Conservation (phyloP, 2,113 vertebrate genomes). For the Varanus komodoensis region DNA sequence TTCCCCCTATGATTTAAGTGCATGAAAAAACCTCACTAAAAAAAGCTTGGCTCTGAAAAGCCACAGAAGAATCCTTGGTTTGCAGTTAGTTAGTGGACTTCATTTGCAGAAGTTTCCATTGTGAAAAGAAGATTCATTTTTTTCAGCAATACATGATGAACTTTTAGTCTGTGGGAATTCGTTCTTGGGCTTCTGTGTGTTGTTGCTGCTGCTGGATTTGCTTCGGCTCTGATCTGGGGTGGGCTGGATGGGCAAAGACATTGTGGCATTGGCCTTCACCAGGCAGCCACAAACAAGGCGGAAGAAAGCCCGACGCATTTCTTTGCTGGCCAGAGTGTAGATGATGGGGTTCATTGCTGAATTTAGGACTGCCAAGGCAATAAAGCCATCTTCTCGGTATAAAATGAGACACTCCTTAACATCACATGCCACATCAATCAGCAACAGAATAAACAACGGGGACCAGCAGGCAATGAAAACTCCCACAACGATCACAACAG, state of each 20-base stretch:
- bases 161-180: slow-evolving; percentile 53
- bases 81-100: not conserved
- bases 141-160: slow-evolving; percentile 34
- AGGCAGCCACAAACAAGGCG: slow-evolving; percentile 86
- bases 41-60: slow-evolving; percentile 36
- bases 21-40: slow-evolving; percentile 25
- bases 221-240: slow-evolving; percentile 86
- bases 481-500: slow-evolving; percentile 92
- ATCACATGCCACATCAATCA: slow-evolving; percentile 90
- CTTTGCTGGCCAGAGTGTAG: slow-evolving; percentile 95
- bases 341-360: slow-evolving; percentile 96
- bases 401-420: slow-evolving; percentile 82
- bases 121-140: slow-evolving; percentile 69
- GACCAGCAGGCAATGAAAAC: slow-evolving; percentile 97
- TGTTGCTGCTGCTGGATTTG: slow-evolving; percentile 88
- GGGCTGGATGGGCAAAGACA: slow-evolving; percentile 74
- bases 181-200: slow-evolving; percentile 78
- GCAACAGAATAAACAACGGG: slow-evolving; percentile 90
- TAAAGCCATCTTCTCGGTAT: slow-evolving; percentile 90
- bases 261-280: slow-evolving; percentile 63
- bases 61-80: slow-evolving; percentile 27
- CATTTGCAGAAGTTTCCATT: slow-evolving; percentile 77
- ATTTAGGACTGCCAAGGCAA: slow-evolving; percentile 90
- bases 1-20: slow-evolving; percentile 56
- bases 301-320: slow-evolving; percentile 93